A percentile compares a stretch with the other conserved stretches of the same genome.
phyloP scores from a whole-genome alignment of 2,113 vertebrate genomes.

The Leucopsar rothschildi region DNA sequence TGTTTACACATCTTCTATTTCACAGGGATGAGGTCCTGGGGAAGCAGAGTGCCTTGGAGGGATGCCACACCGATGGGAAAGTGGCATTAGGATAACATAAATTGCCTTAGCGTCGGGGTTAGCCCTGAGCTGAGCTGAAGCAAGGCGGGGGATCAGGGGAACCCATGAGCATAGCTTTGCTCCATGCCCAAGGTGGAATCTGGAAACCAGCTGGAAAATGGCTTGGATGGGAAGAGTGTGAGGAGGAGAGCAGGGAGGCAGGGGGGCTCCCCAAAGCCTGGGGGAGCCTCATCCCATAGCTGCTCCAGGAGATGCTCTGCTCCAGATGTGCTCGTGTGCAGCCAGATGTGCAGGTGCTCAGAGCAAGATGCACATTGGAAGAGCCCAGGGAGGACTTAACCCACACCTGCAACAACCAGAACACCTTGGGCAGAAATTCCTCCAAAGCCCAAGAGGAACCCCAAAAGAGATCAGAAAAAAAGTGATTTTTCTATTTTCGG shows the following conservation, averaged over 20 bases:
- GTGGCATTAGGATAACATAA: background rate
- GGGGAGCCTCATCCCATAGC: fast-evolving
- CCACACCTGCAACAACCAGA: background rate
- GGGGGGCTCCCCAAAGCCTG: background rate
- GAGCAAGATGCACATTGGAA: fast-evolving
- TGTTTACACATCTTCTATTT: fast-evolving
- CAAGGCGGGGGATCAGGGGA: background rate
- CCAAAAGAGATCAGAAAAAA: background rate
- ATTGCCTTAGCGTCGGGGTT: background rate
- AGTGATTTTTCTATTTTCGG: fast-evolving
- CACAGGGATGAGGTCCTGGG: fast-evolving
- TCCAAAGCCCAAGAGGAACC: background rate
- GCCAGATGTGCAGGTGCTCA: background rate
- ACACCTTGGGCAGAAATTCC: background rate
- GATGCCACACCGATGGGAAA: background rate
- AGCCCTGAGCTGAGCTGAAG: background rate
- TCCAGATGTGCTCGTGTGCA: background rate
- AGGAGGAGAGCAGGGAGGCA: background rate
- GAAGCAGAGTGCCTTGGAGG: background rate
- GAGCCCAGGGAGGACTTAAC: background rate
- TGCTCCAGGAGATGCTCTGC: background rate
- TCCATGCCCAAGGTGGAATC: background rate
- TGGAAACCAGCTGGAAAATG: background rate
- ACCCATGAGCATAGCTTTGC: fast-evolving
- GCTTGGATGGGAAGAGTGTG: background rate